Percentiles rank a stretch among this genome's conserved stretches.
phyloP scores from a whole-genome alignment of 2,888 invertebrate genomes.

The Leptopilina drosophilae region DNA sequence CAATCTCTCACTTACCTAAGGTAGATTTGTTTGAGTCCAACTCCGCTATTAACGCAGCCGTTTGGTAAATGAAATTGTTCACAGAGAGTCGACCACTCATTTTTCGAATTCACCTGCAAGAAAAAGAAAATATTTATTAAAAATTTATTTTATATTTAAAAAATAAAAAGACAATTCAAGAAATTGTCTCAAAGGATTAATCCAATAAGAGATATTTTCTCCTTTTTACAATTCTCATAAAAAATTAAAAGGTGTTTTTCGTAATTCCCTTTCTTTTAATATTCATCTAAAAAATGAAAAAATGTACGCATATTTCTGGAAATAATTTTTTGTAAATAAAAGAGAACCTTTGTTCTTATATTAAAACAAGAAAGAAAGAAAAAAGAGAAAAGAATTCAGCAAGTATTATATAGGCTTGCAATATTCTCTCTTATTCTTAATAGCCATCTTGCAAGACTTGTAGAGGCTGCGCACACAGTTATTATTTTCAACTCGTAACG shows the following conservation, averaged over 20 bases:
- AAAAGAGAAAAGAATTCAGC: slow-evolving; percentile 19
- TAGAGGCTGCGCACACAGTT: background rate
- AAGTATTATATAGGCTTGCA: slow-evolving; percentile 2
- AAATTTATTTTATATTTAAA: too few species aligned
- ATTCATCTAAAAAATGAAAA: too few species aligned
- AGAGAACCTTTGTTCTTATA: too few species aligned
- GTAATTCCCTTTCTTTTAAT: too few species aligned
- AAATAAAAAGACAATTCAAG: too few species aligned
- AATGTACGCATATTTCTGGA: too few species aligned
- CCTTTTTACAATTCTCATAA: too few species aligned
- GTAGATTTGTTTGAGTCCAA: slow-evolving; percentile 90
- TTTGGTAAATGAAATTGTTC: slow-evolving; percentile 87
- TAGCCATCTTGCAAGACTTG: background rate
- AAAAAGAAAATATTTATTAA: slow-evolving; percentile 47
- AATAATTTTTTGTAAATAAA: too few species aligned
- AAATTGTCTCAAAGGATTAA: too few species aligned
- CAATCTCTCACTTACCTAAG: slow-evolving; percentile 80
- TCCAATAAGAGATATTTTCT: too few species aligned
- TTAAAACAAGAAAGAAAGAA: too few species aligned
- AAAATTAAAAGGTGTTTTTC: too few species aligned
- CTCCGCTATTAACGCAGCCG: slow-evolving; percentile 92
- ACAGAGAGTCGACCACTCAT: slow-evolving; percentile 91
- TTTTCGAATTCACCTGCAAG: slow-evolving; percentile 89
- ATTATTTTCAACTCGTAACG: slow-evolving; percentile 24
- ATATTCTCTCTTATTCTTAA: background rate